Percentiles rank a stretch among this genome's conserved stretches.
Evolutionary conservation across 2,888 invertebrate species (phyloP).

Genomic region (Pinctada fucata): DNA sequence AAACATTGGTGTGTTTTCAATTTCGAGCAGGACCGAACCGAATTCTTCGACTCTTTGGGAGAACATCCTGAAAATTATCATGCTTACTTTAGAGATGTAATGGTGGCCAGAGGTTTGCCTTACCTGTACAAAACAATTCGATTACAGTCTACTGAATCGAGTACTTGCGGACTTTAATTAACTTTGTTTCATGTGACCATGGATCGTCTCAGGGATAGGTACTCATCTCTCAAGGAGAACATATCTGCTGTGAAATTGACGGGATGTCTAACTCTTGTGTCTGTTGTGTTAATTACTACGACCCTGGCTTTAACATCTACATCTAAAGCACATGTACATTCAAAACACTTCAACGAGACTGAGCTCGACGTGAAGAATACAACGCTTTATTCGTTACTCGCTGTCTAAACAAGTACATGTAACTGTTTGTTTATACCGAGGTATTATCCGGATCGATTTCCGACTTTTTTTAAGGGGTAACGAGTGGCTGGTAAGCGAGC

Average conservation of each 20-base stretch:
- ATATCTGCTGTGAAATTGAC: no score
- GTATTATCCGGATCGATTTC: constrained; percentile 1
- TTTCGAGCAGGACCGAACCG: background rate
- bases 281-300: no score
- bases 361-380: background rate
- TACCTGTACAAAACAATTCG: background rate
- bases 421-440: no score
- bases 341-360: no score
- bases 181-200: no score
- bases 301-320: no score
- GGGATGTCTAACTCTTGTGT: no score
- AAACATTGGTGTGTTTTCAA: constrained; percentile 5
- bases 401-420: background rate
- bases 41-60: constrained; percentile 9
- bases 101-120: background rate
- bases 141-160: background rate
- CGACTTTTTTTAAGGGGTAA: background rate
- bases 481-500: no score
- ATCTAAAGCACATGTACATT: no score
- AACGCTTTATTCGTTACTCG: background rate
- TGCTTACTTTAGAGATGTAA: background rate
- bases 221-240: no score
- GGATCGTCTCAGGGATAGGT: no score
- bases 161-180: background rate
- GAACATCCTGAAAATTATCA: constrained; percentile 1